A percentile compares a stretch with the other conserved stretches of the same genome.
phyloP scores from a whole-genome alignment of 92 coral and sea anemone genomes.

The Porites divaricata region DNA sequence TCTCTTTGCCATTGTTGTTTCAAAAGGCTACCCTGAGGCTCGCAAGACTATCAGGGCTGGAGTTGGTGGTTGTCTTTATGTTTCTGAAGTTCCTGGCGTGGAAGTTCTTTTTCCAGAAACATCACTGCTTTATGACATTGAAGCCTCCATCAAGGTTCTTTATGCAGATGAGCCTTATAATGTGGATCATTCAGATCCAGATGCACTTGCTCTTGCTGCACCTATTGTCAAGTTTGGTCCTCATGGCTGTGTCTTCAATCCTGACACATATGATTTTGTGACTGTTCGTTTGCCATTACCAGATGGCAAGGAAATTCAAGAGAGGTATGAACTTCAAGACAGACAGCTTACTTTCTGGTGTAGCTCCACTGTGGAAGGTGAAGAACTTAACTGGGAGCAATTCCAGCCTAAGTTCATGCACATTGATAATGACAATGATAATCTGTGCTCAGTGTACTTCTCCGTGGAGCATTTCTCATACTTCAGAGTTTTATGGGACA shows the following conservation, averaged over 20 bases:
- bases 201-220: slow-evolving; percentile 82
- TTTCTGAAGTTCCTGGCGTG: slow-evolving; percentile 92
- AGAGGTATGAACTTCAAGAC: slow-evolving; percentile 75
- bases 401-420: slow-evolving; percentile 68
- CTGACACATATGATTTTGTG: slow-evolving; percentile 75
- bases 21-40: slow-evolving; percentile 91
- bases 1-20: slow-evolving; percentile 86
- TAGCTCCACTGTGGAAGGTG: slow-evolving; percentile 84
- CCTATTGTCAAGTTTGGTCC: slow-evolving; percentile 95
- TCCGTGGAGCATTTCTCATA: slow-evolving; percentile 92
- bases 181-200: slow-evolving; percentile 80
- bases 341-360: slow-evolving; percentile 90
- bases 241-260: slow-evolving; percentile 88
- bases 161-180: slow-evolving; percentile 96
- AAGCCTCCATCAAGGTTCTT: slow-evolving; percentile 89
- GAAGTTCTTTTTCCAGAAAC: slow-evolving; percentile 92
- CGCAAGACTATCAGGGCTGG: slow-evolving; percentile 80
- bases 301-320: slow-evolving; percentile 78
- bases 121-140: slow-evolving; percentile 84
- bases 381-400: slow-evolving; percentile 85
- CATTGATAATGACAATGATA: slow-evolving; percentile 71
- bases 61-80: slow-evolving; percentile 84
- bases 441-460: slow-evolving; percentile 81
- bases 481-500: slow-evolving; percentile 88
- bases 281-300: slow-evolving; percentile 94